phyloP scores from a whole-genome alignment of 1,140 invertebrate genomes.

The Aphidius gifuensis region DNA sequence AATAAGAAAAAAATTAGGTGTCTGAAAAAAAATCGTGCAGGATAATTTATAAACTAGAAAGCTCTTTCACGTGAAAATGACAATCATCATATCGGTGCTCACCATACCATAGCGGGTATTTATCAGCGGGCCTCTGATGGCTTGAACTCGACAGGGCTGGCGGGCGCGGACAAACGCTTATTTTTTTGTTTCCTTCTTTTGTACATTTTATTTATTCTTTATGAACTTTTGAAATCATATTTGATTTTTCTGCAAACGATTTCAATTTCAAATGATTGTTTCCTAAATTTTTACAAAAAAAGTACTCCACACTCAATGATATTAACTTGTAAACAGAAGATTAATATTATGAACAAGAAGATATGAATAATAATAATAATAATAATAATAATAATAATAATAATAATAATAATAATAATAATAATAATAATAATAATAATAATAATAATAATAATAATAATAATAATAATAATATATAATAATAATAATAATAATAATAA shows the following conservation, averaged over 20 bases:
- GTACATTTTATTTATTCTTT: not conserved
- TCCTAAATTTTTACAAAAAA: too few relatives aligned
- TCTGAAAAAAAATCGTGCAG: constrained; percentile 40
- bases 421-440: too few relatives aligned
- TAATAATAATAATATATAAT: too few relatives aligned
- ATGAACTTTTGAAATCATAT: not conserved
- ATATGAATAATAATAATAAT: not conserved
- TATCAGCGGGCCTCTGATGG: constrained; percentile 46
- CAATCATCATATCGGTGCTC: constrained; percentile 48
- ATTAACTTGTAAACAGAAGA: too few relatives aligned
- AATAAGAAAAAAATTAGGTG: constrained; percentile 16
- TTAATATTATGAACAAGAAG: not conserved
- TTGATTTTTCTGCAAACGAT: not conserved
- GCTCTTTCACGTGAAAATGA: constrained; percentile 35
- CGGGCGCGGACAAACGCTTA: constrained; percentile 42
- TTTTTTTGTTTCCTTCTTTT: constrained; percentile 25
- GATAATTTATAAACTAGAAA: constrained; percentile 36
- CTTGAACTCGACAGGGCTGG: constrained; percentile 56
- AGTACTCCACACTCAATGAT: too few relatives aligned
- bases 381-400: not conserved
- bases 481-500: too few relatives aligned
- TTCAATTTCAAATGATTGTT: too few relatives aligned
- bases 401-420: too few relatives aligned
- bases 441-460: too few relatives aligned
- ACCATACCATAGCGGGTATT: constrained; percentile 39